Conservation (phyloP, 2,797 vertebrate genomes). For the Podarcis siculus region DNA sequence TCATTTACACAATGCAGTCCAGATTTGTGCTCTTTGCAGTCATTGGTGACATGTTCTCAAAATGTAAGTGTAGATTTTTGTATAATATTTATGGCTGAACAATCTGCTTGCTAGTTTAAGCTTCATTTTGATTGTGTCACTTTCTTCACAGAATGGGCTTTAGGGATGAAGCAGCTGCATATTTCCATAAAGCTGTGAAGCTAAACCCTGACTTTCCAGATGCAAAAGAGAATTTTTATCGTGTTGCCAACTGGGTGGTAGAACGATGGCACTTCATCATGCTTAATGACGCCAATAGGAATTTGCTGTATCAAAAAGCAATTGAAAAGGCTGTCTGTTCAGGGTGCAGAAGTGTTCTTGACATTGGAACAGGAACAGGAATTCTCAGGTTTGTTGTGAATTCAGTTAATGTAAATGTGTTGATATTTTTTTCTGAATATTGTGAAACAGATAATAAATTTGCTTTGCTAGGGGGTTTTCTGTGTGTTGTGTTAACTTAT, state of each 20-base stretch:
- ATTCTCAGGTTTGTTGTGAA: constrained; percentile 86
- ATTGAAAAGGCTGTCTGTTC: constrained; percentile 87
- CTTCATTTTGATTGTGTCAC: constrained; percentile 37
- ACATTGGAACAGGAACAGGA: constrained; percentile 96
- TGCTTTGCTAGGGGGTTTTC: not conserved
- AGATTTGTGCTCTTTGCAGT: not conserved
- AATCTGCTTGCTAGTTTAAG: not conserved
- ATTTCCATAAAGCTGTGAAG: constrained; percentile 97
- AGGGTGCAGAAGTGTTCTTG: constrained; percentile 91
- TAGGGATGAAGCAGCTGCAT: constrained; percentile 94
- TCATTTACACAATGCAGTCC: too few species aligned
- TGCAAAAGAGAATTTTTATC: constrained; percentile 96
- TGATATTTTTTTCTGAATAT: not conserved
- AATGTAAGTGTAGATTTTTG: not conserved
- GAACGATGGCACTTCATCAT: constrained; percentile 99
- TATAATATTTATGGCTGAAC: not conserved
- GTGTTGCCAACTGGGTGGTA: constrained; percentile 97
- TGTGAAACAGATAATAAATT: not conserved
- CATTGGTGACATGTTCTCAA: not conserved
- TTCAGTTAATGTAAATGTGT: not conserved
- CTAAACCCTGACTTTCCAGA: constrained; percentile 90
- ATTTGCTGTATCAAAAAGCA: constrained; percentile 89
- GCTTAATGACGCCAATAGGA: constrained; percentile 93
- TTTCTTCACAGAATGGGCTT: constrained; percentile 89
- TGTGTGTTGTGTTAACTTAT: too few species aligned